Percentiles rank a stretch among this genome's conserved stretches.
phyloP scores from a whole-genome alignment of 92 coral and sea anemone species.

The Bergia puertoricense region DNA sequence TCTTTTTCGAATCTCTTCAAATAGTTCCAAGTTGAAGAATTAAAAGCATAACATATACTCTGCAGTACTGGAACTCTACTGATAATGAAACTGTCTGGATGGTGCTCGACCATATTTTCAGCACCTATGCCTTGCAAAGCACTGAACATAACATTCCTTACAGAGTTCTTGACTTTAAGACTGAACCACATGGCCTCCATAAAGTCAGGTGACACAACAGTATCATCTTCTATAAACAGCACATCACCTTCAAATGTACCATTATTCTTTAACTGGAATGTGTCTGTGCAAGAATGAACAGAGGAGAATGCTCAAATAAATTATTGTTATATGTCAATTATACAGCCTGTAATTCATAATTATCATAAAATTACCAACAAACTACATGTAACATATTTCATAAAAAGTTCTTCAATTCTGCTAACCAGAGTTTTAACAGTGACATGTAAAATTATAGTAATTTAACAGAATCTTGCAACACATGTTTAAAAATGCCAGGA shows the following conservation, averaged over 20 bases:
- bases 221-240: slow-evolving; percentile 92
- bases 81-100: slow-evolving; percentile 88
- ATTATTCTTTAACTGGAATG: slow-evolving; percentile 80
- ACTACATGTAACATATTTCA: no score
- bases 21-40: slow-evolving; percentile 90
- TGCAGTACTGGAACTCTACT: slow-evolving; percentile 88
- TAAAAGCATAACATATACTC: slow-evolving; percentile 90
- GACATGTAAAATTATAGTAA: no score
- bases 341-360: no score
- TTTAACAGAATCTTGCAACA: no score
- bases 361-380: no score
- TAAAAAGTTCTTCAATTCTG: no score
- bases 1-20: slow-evolving; percentile 83
- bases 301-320: not conserved
- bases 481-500: no score
- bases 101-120: slow-evolving; percentile 85
- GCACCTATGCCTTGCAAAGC: slow-evolving; percentile 89
- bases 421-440: no score
- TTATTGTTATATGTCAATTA: not conserved
- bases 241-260: slow-evolving; percentile 81
- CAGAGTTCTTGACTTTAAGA: slow-evolving; percentile 78
- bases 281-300: slow-evolving; percentile 43
- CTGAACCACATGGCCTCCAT: slow-evolving; percentile 92
- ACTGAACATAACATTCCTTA: slow-evolving; percentile 71
- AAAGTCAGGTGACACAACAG: slow-evolving; percentile 89